These are phyloP conservation scores for Rutilus rutilus DNA, from an alignment of 2,113 vertebrate genomes.

Conservation along the genomic window DNA sequence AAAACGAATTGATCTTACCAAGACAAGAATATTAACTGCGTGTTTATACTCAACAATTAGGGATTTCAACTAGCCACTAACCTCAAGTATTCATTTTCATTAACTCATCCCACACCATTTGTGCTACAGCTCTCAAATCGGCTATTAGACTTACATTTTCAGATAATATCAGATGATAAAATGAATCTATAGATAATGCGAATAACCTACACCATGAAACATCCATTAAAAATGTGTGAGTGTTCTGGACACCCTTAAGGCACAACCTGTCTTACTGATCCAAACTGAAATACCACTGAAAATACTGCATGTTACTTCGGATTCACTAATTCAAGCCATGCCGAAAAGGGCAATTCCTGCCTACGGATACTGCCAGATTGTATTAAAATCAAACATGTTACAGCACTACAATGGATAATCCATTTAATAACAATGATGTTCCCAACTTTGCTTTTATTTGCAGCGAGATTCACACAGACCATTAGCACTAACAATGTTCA, in stretches of 20 bases:
- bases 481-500: not conserved
- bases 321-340: constrained; percentile 24
- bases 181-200: not conserved
- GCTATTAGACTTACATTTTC: not conserved
- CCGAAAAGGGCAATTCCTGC: constrained; percentile 33
- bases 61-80: not conserved
- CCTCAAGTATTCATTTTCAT: not conserved
- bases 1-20: not conserved
- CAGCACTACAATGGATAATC: constrained; percentile 18
- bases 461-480: not conserved
- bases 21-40: not conserved
- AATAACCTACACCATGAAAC: constrained; percentile 11
- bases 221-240: constrained; percentile 15
- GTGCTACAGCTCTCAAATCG: not conserved
- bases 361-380: constrained; percentile 16
- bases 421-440: constrained; percentile 8
- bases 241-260: not conserved
- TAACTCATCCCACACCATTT: not conserved
- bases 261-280: constrained; percentile 33
- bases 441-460: constrained; percentile 13
- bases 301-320: constrained; percentile 37
- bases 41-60: not conserved
- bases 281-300: constrained; percentile 28
- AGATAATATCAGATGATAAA: not conserved
- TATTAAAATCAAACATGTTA: constrained; percentile 22